Percentiles rank a stretch among this genome's conserved stretches.
These are phyloP conservation scores for Lepus americanus DNA, from an alignment of 2,113 vertebrate genomes.

Conservation along the genomic window DNA sequence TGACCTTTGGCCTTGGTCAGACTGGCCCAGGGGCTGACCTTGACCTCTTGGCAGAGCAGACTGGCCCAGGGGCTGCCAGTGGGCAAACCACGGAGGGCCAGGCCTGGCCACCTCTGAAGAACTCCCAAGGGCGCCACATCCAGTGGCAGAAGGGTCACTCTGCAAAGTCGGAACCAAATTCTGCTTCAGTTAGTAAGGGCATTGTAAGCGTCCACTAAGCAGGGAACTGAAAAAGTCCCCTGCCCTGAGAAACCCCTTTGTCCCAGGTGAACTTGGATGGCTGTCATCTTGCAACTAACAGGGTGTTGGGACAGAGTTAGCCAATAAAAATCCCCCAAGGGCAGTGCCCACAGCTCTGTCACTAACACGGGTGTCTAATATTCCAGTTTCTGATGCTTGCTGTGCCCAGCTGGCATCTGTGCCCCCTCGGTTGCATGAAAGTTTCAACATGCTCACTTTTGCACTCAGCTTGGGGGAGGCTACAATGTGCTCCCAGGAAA, in stretches of 20 bases:
- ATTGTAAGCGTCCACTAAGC: not conserved
- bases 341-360: not conserved
- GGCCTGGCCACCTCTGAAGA: not conserved
- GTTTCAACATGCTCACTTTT: not conserved
- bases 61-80: not conserved
- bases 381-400: not conserved
- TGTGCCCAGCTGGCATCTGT: not conserved
- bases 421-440: not conserved
- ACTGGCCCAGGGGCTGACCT: too few relatives aligned
- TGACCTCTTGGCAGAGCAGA: not conserved
- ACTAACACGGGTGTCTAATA: not conserved
- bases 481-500: not conserved
- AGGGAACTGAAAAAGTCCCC: not conserved
- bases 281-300: not conserved
- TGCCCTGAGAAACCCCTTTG: not conserved
- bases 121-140: not conserved
- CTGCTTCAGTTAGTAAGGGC: not conserved
- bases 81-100: not conserved
- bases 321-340: not conserved
- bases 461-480: not conserved
- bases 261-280: not conserved
- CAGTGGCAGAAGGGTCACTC: not conserved
- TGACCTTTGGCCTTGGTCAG: not conserved
- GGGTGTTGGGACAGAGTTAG: not conserved
- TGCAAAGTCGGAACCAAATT: not conserved